Evolutionary conservation across 2,888 invertebrate species (phyloP), one percentile per base, ranked within the genome.

Genomic region (Philaethria dido): DNA sequence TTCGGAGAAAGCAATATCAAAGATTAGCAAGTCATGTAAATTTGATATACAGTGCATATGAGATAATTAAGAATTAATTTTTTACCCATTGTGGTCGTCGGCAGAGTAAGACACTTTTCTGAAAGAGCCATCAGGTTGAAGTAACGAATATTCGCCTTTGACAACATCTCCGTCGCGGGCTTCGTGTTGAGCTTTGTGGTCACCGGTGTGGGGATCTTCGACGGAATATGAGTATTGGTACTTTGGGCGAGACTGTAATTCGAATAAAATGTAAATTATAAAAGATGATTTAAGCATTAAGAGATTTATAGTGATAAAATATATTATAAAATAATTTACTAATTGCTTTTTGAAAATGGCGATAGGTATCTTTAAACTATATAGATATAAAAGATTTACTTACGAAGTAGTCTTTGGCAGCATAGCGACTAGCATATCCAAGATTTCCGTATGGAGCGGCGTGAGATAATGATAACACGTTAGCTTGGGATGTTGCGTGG

Each of bases 61-160:
- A 22, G 25, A 20, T 50, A 20, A 44, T 44, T 33, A 42, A 47
- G 36, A 50, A 18, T 48, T 42, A 44, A 18, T 48, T 60, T 80
- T 6, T 78, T 93, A 94, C 89, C 94, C 94, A 69, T 92, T 78
- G 79, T 93, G 93, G 79, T 94, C 93, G 72, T 94, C 94, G 73
- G 94, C 94, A 74, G 92, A 87, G 86, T 94, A 94, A 72, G 93
- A 89, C 29, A 94, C 94, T 74, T 94, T 94, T 78, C 94, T 92
- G 83, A 93, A 88, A 69, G 94, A 93, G 72, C 94, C 94, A 76
- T 94, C 94, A 22, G 94, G 93, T 79, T 94, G 94, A 72, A 94
- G 90, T 64, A 94, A 87, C 36, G 94, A 94, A 85, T 95, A 95
- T 75, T 94, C 94, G 68, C 95, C 95, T 80, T 94, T 93, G 62